phyloP scores from a whole-genome alignment of 1,140 invertebrate species.

The Drosophila teissieri region DNA sequence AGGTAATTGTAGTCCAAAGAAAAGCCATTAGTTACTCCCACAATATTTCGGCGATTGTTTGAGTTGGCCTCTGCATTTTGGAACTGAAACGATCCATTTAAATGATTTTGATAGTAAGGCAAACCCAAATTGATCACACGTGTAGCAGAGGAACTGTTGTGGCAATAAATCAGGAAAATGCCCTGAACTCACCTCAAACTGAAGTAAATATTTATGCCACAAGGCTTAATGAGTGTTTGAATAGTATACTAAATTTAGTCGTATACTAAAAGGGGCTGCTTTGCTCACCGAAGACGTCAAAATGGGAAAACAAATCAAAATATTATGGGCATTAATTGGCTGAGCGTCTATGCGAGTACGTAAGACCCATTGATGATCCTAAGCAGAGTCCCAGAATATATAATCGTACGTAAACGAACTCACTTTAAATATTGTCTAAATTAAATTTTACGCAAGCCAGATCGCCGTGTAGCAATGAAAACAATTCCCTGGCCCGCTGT shows the following conservation, averaged over 20 bases:
- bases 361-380: constrained; percentile 56
- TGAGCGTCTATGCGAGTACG: constrained; percentile 30
- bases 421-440: constrained; percentile 30
- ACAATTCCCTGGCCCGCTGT: constrained; percentile 16
- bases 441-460: constrained; percentile 43
- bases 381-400: constrained; percentile 39
- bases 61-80: constrained; percentile 7
- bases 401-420: constrained; percentile 7
- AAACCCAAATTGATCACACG: constrained; percentile 31
- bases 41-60: constrained; percentile 13
- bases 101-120: constrained; percentile 29
- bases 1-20: neutral
- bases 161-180: constrained; percentile 39
- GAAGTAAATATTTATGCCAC: constrained; percentile 55
- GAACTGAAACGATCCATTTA: constrained; percentile 20
- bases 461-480: constrained; percentile 20
- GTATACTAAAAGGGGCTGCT: constrained; percentile 22
- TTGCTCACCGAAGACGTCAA: constrained; percentile 49
- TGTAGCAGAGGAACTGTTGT: constrained; percentile 19
- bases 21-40: constrained; percentile 23
- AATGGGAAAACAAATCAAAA: constrained; percentile 52
- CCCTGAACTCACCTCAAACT: constrained; percentile 26
- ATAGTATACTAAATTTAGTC: constrained; percentile 61
- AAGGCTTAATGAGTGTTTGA: constrained; percentile 40
- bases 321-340: constrained; percentile 50